These are phyloP conservation scores for Agonopterix subpropinquella DNA, from an alignment of 2,888 invertebrate genomes.

Conservation along the genomic window DNA sequence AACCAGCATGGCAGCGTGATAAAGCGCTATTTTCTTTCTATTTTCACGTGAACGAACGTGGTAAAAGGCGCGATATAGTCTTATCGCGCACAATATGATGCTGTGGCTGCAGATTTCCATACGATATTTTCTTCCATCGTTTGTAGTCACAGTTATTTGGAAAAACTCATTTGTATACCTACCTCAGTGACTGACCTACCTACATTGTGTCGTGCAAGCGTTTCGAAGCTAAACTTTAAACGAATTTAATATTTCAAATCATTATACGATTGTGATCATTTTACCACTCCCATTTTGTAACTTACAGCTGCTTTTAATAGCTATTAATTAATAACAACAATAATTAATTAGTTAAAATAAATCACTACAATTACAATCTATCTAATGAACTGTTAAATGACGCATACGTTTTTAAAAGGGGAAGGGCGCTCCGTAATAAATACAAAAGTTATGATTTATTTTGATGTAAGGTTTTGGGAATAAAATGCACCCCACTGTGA, in stretches of 20 bases:
- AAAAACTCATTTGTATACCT: too few species aligned
- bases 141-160: too few species aligned
- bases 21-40: too few species aligned
- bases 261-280: background rate
- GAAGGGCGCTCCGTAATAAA: conserved; percentile 5
- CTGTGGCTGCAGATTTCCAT: too few species aligned
- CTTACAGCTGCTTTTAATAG: background rate
- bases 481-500: conserved; percentile 10
- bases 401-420: conserved; percentile 16
- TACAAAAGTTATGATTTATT: conserved; percentile 6
- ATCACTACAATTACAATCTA: conserved; percentile 5
- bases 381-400: conserved; percentile 13
- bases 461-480: conserved; percentile 5
- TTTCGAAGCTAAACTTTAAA: too few species aligned
- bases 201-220: too few species aligned
- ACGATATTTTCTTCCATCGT: too few species aligned
- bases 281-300: background rate
- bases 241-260: background rate
- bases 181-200: too few species aligned
- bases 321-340: background rate
- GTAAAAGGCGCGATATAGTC: too few species aligned
- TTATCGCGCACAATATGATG: too few species aligned
- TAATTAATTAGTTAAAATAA: conserved; percentile 5
- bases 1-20: too few species aligned
- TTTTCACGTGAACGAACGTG: too few species aligned